Evolutionary conservation across 2,113 vertebrate genomes (phyloP).

Genomic region (Tursiops truncatus): DNA sequence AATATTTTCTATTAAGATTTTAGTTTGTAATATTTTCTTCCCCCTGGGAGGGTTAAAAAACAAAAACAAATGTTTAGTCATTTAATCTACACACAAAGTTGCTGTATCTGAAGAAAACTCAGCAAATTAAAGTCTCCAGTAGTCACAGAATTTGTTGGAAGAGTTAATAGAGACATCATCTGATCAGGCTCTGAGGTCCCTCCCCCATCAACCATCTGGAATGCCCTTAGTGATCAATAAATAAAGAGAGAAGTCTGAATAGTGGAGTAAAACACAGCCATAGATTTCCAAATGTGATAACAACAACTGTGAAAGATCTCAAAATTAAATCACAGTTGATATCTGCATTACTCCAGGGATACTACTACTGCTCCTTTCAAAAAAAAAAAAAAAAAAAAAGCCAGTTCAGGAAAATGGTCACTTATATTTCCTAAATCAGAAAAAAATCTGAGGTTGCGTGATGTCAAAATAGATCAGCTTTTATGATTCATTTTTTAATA

Average conservation of each 20-base stretch:
- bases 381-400: neutral
- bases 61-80: neutral
- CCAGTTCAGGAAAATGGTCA: neutral
- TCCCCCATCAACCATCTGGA: slow-evolving; percentile 49
- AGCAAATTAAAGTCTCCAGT: slow-evolving; percentile 29
- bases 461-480: neutral
- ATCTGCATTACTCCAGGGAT: neutral
- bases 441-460: neutral
- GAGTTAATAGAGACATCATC: slow-evolving; percentile 45
- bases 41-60: neutral
- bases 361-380: neutral
- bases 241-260: slow-evolving; percentile 36
- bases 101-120: neutral
- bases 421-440: neutral
- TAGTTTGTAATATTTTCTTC: neutral
- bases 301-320: slow-evolving; percentile 62
- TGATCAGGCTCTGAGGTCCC: neutral
- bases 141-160: slow-evolving; percentile 37
- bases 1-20: neutral
- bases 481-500: neutral
- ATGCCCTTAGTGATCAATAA: slow-evolving; percentile 30
- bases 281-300: slow-evolving; percentile 60
- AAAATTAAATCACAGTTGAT: slow-evolving; percentile 53
- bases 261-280: slow-evolving; percentile 45
- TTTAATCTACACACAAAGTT: neutral